Evolutionary conservation across 1,140 invertebrate genomes (phyloP), one percentile per base, ranked within the genome.

Genomic region (Leptonema lineaticorne): DNA sequence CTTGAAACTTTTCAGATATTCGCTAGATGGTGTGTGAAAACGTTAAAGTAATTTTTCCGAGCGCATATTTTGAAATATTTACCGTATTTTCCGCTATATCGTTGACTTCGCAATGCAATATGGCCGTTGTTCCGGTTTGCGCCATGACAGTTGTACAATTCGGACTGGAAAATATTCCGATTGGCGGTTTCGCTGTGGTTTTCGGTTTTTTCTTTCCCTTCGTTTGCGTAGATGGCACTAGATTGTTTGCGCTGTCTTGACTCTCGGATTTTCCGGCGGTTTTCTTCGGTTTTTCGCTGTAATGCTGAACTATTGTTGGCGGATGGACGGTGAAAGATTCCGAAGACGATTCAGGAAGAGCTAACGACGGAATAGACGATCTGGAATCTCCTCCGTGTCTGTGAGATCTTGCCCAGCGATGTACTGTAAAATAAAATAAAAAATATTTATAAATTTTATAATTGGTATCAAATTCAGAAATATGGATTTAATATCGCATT

Each of bases 71-170:
- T 41, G 37, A 41, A 41, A 4, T 41, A 11, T 41, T 72, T 77
- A 87, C 86, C 77, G 84, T 84, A 71, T 85, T 85, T 73, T 86
- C 85, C 2, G 84, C 85, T 22, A 86, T 84, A 75, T 86, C 85
- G 68, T 81, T 82, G 70, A 86, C 85, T 81, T 85, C 84, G 75
- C 86, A 87, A 70, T 86, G 85, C 29, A 87, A 75, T 68, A 85
- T 79, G 48, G 85, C 85, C 41, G 85, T 86, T 7, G 85, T 86
- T 33, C 84, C 83, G 69, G 84, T 85, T 75, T 87, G 86, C 33
- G 85, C 85, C 75, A 84, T 79, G 71, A 87, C 82, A 68, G 83
- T 81, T 29, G 85, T 87, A 76, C 84, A 85, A 75, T 87, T 87
- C 46, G 83, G 81, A 71, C 85, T 86, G 67, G 85, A 80, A 78